phyloP scores from a whole-genome alignment of 1,140 invertebrate species.

The Drosophila subpulchrella region DNA sequence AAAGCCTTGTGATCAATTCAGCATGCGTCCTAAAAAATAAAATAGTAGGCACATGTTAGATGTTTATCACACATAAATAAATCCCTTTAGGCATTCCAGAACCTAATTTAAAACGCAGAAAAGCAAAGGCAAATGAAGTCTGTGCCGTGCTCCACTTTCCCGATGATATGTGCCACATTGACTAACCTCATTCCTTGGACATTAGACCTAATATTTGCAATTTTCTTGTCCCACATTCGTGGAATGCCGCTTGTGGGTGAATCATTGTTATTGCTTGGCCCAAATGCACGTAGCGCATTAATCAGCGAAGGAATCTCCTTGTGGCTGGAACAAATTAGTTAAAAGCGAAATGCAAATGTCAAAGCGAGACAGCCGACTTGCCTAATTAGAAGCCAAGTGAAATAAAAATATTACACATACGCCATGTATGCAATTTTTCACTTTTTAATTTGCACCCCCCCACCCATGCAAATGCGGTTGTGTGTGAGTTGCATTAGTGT shows the following conservation, averaged over 20 bases:
- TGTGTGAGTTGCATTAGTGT: constrained; percentile 6
- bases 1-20: too few relatives aligned
- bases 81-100: background rate
- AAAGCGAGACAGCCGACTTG: constrained; percentile 69
- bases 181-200: constrained; percentile 36
- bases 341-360: constrained; percentile 60
- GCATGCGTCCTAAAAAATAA: background rate
- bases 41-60: background rate
- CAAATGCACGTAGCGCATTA: constrained; percentile 70
- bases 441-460: constrained; percentile 67
- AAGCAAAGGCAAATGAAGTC: background rate
- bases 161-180: constrained; percentile 32
- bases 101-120: background rate
- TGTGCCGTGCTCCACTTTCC: background rate
- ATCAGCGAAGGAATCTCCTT: constrained; percentile 50
- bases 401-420: constrained; percentile 83
- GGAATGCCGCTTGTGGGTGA: constrained; percentile 14
- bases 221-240: constrained; percentile 48
- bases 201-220: constrained; percentile 50
- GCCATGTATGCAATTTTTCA: constrained; percentile 68
- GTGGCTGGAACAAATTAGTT: constrained; percentile 66
- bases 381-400: constrained; percentile 80
- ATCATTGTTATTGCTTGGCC: constrained; percentile 62
- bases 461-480: constrained; percentile 21
- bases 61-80: background rate